Percentiles rank a stretch among this genome's conserved stretches.
Conservation (phyloP, 2,113 vertebrate genomes). For the Prunella fulvescens region DNA sequence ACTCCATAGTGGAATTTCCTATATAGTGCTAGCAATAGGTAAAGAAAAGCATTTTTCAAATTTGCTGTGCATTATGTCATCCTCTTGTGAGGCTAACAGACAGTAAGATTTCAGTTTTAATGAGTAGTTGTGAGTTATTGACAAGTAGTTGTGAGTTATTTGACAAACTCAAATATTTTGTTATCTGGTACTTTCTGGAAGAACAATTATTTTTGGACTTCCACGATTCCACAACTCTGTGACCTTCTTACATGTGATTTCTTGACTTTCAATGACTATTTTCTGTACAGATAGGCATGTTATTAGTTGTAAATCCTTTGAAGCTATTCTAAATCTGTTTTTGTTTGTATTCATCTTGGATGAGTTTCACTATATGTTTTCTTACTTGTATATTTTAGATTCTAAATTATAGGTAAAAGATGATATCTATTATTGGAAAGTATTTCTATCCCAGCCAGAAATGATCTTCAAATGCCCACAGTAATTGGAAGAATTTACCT, state of each 20-base stretch:
- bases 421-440: neutral
- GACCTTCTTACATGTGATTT: neutral
- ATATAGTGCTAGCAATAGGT: neutral
- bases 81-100: neutral
- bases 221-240: neutral
- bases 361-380: neutral
- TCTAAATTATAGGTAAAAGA: neutral
- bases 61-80: neutral
- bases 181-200: neutral
- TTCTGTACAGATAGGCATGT: neutral
- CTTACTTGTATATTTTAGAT: neutral
- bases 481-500: neutral
- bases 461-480: neutral
- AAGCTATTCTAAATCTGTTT: neutral
- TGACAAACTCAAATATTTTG: neutral
- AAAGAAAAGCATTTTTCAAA: neutral
- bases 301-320: neutral
- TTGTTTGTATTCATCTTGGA: neutral
- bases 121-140: neutral
- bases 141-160: neutral
- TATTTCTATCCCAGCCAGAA: neutral
- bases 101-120: neutral
- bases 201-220: neutral
- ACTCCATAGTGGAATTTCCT: neutral
- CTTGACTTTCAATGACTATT: neutral